Base-by-base conservation (phyloP, 2,888 invertebrate genomes). In the Oligia strigilis region DNA sequence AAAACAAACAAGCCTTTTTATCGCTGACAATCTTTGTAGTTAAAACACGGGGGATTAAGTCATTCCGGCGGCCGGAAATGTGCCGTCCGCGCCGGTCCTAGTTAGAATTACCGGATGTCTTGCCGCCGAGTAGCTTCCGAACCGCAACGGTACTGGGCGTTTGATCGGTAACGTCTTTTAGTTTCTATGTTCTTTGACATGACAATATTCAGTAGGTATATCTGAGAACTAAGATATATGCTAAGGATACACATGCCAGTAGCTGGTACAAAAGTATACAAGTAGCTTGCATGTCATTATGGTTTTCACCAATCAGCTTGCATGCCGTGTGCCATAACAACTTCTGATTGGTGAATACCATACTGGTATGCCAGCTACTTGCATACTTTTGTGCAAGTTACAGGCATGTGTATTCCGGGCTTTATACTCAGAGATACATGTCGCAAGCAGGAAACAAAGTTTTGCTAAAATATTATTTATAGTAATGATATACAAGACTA, bases 51-150 rank as follows among this genome's bases (percentile, higher is more conserved):
- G 84, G 89, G 92, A 92, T 92, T 93, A 91, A 88, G 78, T 81
- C 69, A 77, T 86, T 86, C 86, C 85, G 82, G 87, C 58, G 49
- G 90, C 85, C 87, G 92, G 91, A 91, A 90, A 91, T 92, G 90
- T 78, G 89, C 90, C 91, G 91, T 91, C 91, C 90, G 89, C 91
- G 89, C 89, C 88, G 90, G 82, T 84, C 88, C 88, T 88, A 91
- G 90, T 88, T 90, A 91, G 90, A 92, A 93, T 92, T 90, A 85
- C 92, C 93, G 95, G 94, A 94, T 91, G 92, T 92, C 93, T 94
- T 91, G 90, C 91, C 92, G 91, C 89, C 92, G 89, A 86, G 81
- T 86, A 83, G 88, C 88, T 91, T 93, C 94, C 92, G 92, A 89
- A 81, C 83, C 84, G 78, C 87, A 86, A 80, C 84, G 75, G 81